These are phyloP conservation scores for Pachyseris speciosa DNA, from an alignment of 64 coral and sea anemone genomes.

Conservation along the genomic window DNA sequence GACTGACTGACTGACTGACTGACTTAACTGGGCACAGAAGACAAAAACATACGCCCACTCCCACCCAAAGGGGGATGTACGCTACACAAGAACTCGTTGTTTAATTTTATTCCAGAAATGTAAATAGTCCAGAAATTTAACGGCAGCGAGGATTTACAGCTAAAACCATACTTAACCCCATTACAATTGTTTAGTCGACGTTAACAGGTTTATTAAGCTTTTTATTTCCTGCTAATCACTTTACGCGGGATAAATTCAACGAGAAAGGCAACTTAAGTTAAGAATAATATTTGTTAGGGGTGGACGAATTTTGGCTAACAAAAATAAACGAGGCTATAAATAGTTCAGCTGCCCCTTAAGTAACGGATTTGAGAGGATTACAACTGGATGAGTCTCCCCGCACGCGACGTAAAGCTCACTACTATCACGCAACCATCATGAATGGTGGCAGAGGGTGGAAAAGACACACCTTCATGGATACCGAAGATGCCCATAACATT, in stretches of 20 bases:
- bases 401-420: background rate
- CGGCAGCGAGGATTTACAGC: no score
- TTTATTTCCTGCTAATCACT: background rate
- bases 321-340: background rate
- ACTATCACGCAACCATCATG: background rate
- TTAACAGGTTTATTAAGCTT: background rate
- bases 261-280: background rate
- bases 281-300: background rate
- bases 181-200: no score
- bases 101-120: no score
- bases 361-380: background rate
- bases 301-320: background rate
- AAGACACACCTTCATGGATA: no score
- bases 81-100: no score
- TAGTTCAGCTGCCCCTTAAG: background rate
- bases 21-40: no score
- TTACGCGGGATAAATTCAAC: background rate
- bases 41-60: no score
- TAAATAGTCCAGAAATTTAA: no score
- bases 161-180: no score
- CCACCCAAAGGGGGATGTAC: no score
- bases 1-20: no score
- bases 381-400: background rate
- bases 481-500: no score
- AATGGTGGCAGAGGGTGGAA: background rate